phyloP scores from a whole-genome alignment of 1,140 invertebrate genomes.

The Drosophila melanogaster region Release_6_plus_ISO1_MT NT_033777.3:27485001-27485500 shows the following conservation, averaged over 20 bases:
- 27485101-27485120: conserved; percentile 31
- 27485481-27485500: conserved; percentile 65
- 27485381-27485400: conserved; percentile 35
- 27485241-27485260: conserved; percentile 53
- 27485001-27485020: conserved; percentile 64
- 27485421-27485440: conserved; percentile 36
- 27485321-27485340: conserved; percentile 3
- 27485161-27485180: conserved; percentile 62
- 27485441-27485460: conserved; percentile 22
- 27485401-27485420: conserved; percentile 57
- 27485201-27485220: conserved; percentile 46
- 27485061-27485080: conserved; percentile 20
- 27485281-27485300: conserved; percentile 79
- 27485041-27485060: conserved; percentile 3
- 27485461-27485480: conserved; percentile 43
- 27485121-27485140: conserved; percentile 38
- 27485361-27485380: conserved; percentile 71
- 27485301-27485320: conserved; percentile 55
- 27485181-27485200: conserved; percentile 29
- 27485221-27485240: conserved; percentile 40
- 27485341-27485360: conserved; percentile 23
- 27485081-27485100: conserved; percentile 26
- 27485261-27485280: conserved; percentile 44
- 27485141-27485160: conserved; percentile 55
- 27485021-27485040: conserved; percentile 71